Evolutionary conservation across 2,888 invertebrate species (phyloP).

Genomic region (Drosophila atroscutellata): DNA sequence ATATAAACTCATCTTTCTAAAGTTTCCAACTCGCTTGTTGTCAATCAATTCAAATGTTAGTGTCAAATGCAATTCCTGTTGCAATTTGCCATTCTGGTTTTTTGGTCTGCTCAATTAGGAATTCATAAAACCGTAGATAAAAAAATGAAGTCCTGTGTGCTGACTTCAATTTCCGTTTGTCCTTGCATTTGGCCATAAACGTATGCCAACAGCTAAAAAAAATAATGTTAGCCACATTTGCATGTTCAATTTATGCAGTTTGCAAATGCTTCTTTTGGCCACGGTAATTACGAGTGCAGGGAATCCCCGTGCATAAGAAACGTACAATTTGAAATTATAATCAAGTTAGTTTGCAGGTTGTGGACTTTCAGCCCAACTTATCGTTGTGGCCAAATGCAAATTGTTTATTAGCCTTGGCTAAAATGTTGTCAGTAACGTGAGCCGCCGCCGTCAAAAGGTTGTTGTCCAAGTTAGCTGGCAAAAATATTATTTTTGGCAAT

Average conservation of each 20-base stretch:
- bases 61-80: conserved; percentile 39
- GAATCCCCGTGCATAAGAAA: conserved; percentile 52
- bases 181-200: conserved; percentile 37
- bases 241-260: conserved; percentile 68
- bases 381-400: conserved; percentile 48
- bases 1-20: background rate
- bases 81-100: conserved; percentile 41
- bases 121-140: conserved; percentile 12
- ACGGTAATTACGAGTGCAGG: conserved; percentile 58
- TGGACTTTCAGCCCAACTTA: conserved; percentile 25
- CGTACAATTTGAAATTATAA: conserved; percentile 73
- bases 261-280: conserved; percentile 28
- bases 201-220: conserved; percentile 20
- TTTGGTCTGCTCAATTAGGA: conserved; percentile 49
- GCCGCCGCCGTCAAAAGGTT: background rate
- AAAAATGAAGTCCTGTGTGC: conserved; percentile 2
- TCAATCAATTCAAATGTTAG: conserved; percentile 51
- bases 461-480: conserved; percentile 2
- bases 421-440: conserved; percentile 2
- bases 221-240: conserved; percentile 44
- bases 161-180: conserved; percentile 3
- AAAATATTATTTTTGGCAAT: conserved; percentile 12
- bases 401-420: conserved; percentile 57
- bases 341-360: conserved; percentile 47
- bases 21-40: background rate